Evolutionary conservation across 2,888 invertebrate species (phyloP).

Genomic region (Seira sanloemensis): DNA sequence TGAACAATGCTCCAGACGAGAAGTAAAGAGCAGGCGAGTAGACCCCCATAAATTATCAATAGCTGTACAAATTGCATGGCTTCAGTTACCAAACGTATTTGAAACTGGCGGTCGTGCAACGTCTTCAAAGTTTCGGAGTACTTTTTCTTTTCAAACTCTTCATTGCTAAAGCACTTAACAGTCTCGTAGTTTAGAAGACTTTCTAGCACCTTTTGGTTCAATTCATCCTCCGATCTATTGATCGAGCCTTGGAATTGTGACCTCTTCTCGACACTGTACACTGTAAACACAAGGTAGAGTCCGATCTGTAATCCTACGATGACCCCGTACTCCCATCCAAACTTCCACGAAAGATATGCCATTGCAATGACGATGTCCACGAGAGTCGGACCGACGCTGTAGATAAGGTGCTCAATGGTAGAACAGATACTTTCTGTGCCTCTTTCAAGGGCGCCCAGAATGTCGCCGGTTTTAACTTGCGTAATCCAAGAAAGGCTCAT

Average conservation of each 20-base stretch:
- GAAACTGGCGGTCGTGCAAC: constrained; percentile 77
- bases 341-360: constrained; percentile 78
- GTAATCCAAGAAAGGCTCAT: constrained; percentile 79
- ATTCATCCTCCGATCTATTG: constrained; percentile 77
- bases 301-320: constrained; percentile 78
- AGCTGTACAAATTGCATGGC: constrained; percentile 78
- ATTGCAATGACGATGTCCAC: constrained; percentile 79
- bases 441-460: constrained; percentile 79
- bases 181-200: constrained; percentile 79
- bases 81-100: constrained; percentile 76
- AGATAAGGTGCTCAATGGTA: constrained; percentile 77
- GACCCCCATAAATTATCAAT: constrained; percentile 77
- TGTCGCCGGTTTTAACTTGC: constrained; percentile 78
- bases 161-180: constrained; percentile 79
- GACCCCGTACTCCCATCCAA: constrained; percentile 78
- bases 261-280: constrained; percentile 78
- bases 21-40: constrained; percentile 77
- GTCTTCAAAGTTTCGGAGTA: constrained; percentile 76
- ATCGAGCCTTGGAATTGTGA: constrained; percentile 77
- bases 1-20: constrained; percentile 77
- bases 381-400: constrained; percentile 79
- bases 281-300: constrained; percentile 76
- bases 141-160: constrained; percentile 77
- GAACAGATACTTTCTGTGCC: constrained; percentile 78
- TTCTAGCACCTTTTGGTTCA: constrained; percentile 77